phyloP scores from a whole-genome alignment of 2,888 invertebrate genomes.

The Liodrosophila aerea region DNA sequence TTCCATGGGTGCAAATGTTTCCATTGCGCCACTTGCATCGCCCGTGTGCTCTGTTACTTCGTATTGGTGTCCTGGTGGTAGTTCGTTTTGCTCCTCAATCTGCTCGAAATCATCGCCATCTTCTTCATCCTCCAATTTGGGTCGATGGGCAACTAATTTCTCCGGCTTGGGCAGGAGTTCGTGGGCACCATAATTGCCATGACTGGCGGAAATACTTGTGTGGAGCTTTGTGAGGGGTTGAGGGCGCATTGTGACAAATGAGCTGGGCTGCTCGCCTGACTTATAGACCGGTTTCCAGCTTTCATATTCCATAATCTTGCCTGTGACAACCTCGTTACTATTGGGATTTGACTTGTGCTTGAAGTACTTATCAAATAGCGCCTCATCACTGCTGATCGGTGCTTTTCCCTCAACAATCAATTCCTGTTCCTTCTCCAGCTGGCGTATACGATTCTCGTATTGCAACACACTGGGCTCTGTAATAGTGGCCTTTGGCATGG shows the following conservation, averaged over 20 bases:
- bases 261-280: conserved; percentile 50
- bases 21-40: conserved; percentile 69
- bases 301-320: conserved; percentile 76
- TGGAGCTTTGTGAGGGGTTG: conserved; percentile 72
- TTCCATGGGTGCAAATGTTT: conserved; percentile 45
- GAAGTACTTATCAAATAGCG: conserved; percentile 62
- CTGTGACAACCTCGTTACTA: conserved; percentile 63
- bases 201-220: conserved; percentile 61
- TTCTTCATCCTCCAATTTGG: conserved; percentile 45
- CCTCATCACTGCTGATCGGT: conserved; percentile 62
- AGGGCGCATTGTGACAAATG: conserved; percentile 64
- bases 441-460: conserved; percentile 63
- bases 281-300: conserved; percentile 79
- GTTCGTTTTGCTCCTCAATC: conserved; percentile 58
- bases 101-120: conserved; percentile 54
- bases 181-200: conserved; percentile 24
- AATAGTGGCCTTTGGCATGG: conserved; percentile 55
- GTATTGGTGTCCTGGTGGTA: conserved; percentile 61
- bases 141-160: conserved; percentile 54
- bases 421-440: conserved; percentile 80
- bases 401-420: conserved; percentile 75
- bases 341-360: conserved; percentile 34
- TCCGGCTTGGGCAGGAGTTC: conserved; percentile 72
- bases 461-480: conserved; percentile 43
- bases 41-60: conserved; percentile 80